Conservation (phyloP, 2,797 vertebrate species). For the Myotis myotis region DNA sequence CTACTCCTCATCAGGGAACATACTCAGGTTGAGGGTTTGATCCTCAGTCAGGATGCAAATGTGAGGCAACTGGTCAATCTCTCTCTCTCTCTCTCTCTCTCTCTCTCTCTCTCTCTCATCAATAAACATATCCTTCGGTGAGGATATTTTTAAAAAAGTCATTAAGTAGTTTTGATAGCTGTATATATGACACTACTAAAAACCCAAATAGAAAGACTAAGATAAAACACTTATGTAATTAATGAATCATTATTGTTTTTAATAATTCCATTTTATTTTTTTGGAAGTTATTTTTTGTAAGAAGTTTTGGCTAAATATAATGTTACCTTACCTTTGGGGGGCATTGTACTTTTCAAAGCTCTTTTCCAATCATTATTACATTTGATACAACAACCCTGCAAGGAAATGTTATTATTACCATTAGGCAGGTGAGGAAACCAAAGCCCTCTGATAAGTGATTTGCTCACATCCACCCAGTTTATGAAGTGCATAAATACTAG, state of each 20-base stretch:
- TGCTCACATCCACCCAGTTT: not conserved
- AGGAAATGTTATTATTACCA: constrained; percentile 21
- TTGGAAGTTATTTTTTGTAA: not conserved
- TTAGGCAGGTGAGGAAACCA: constrained; percentile 39
- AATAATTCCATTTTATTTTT: not conserved
- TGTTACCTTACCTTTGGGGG: not conserved
- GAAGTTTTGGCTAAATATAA: not conserved
- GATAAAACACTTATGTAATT: not conserved
- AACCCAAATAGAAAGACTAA: constrained; percentile 37
- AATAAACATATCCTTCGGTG: not conserved
- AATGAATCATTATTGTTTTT: not conserved
- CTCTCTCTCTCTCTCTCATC: not conserved
- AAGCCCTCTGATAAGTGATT: not conserved
- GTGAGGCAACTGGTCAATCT: not conserved
- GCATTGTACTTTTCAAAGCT: not conserved
- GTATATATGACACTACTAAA: constrained; percentile 12
- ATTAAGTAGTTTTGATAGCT: not conserved
- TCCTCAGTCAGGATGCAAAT: not conserved
- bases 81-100: not conserved
- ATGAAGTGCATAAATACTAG: not conserved
- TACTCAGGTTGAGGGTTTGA: not conserved
- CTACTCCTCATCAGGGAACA: not conserved
- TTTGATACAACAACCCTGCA: not conserved
- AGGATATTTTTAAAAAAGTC: not conserved
- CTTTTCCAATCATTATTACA: not conserved